Conservation (phyloP, 2,888 invertebrate genomes). For the Nymphalis c-album region DNA sequence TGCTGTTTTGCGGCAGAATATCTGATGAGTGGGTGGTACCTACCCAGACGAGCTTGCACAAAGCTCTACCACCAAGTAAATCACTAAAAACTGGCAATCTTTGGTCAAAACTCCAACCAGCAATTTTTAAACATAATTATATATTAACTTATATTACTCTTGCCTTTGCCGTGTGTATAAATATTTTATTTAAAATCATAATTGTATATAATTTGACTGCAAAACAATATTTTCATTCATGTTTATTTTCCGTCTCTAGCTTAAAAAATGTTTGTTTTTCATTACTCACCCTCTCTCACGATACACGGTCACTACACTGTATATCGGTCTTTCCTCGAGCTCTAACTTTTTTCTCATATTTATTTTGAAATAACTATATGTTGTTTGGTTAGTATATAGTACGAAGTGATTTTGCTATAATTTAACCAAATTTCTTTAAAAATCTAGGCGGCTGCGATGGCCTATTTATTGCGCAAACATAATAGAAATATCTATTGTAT, state of each 20-base stretch:
- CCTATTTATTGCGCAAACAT: background rate
- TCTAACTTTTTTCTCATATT: constrained; percentile 48
- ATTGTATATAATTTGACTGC: no score
- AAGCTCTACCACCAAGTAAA: no score
- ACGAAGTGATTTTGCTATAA: background rate
- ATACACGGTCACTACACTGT: constrained; percentile 67
- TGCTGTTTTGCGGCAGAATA: no score
- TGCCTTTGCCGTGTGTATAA: no score
- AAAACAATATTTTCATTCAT: background rate
- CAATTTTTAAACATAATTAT: no score
- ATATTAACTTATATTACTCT: no score
- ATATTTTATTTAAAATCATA: no score
- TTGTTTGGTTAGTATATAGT: background rate
- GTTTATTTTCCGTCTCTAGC: background rate
- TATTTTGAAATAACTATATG: constrained; percentile 7
- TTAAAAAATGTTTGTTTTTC: constrained; percentile 5
- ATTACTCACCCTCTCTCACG: constrained; percentile 65
- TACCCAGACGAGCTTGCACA: no score
- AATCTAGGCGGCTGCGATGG: background rate
- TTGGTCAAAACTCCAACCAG: no score
- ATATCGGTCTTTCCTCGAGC: constrained; percentile 61
- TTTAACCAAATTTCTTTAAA: background rate
- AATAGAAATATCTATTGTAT: no score
- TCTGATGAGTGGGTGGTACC: no score
- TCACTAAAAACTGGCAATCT: no score